phyloP scores from a whole-genome alignment of 1,140 invertebrate species.

The Drosophila nigrodunni region DNA sequence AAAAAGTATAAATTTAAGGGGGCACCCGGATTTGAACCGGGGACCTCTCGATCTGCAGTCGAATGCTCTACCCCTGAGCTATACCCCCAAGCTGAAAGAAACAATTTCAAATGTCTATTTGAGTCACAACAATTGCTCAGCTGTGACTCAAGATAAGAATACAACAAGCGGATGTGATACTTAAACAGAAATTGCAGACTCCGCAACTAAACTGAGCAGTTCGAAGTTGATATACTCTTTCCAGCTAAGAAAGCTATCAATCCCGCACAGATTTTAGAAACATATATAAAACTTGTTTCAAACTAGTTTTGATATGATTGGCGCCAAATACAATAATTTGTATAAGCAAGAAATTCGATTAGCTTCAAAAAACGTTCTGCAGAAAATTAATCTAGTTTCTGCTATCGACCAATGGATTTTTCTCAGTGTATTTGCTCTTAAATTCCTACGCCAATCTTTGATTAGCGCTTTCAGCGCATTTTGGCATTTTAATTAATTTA shows the following conservation, averaged over 20 bases:
- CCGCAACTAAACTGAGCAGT: neutral
- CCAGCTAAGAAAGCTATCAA: no score
- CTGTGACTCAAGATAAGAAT: slow-evolving; percentile 26
- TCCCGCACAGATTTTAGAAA: no score
- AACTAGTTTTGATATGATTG: no score
- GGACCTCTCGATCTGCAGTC: slow-evolving; percentile 97
- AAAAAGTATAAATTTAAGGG: slow-evolving; percentile 85
- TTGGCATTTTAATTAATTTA: slow-evolving; percentile 9
- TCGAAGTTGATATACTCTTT: slow-evolving; percentile 8
- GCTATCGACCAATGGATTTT: no score
- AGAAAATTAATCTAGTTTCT: no score
- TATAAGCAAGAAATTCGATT: no score
- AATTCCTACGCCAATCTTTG: no score
- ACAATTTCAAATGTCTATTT: slow-evolving; percentile 1
- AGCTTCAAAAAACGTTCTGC: no score
- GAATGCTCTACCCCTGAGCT: slow-evolving; percentile 97
- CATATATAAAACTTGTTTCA: no score
- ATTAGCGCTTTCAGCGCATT: neutral
- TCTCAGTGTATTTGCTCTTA: no score
- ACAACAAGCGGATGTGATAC: slow-evolving; percentile 18
- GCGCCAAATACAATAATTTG: no score
- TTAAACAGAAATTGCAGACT: neutral
- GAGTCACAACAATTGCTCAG: slow-evolving; percentile 2
- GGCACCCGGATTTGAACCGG: slow-evolving; percentile 97
- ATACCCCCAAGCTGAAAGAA: slow-evolving; percentile 87